Percentiles rank a stretch among this genome's conserved stretches.
phyloP scores from a whole-genome alignment of 2,113 vertebrate genomes.

The Dissostichus mawsoni region DNA sequence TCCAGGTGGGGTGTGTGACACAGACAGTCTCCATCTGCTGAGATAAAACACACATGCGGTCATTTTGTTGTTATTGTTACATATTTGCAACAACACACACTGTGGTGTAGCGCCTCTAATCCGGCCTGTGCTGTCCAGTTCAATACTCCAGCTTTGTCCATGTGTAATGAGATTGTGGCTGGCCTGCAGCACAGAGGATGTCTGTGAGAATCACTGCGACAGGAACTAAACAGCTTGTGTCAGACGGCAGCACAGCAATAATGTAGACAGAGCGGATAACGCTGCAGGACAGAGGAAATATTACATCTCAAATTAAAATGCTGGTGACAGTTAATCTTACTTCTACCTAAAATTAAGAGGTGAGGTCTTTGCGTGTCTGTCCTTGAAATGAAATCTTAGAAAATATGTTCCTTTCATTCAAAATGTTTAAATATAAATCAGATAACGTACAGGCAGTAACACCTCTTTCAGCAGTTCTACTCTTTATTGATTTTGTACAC shows the following conservation, averaged over 20 bases:
- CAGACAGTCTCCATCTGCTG: slow-evolving; percentile 18
- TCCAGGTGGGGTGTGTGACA: slow-evolving; percentile 37
- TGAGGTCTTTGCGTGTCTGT: background rate
- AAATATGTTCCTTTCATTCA: too few species aligned
- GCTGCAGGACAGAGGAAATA: slow-evolving; percentile 61
- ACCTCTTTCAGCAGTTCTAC: background rate
- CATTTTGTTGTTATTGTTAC: slow-evolving; percentile 45
- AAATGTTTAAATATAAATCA: background rate
- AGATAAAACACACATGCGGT: slow-evolving; percentile 51
- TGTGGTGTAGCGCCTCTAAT: slow-evolving; percentile 23
- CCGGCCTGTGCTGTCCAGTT: slow-evolving; percentile 53
- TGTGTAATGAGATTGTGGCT: slow-evolving; percentile 74
- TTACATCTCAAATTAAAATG: slow-evolving; percentile 52
- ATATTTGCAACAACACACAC: slow-evolving; percentile 12
- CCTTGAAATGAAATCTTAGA: too few species aligned
- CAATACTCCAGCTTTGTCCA: slow-evolving; percentile 57
- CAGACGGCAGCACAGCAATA: slow-evolving; percentile 50
- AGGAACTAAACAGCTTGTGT: slow-evolving; percentile 35
- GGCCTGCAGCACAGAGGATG: slow-evolving; percentile 50
- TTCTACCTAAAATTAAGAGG: slow-evolving; percentile 41
- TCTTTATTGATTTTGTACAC: background rate
- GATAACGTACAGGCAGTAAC: background rate
- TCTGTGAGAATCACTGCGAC: slow-evolving; percentile 53
- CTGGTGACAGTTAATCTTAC: slow-evolving; percentile 49
- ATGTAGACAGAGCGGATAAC: slow-evolving; percentile 53